phyloP scores from a whole-genome alignment of 2,888 invertebrate species.

The Allacma fusca region DNA sequence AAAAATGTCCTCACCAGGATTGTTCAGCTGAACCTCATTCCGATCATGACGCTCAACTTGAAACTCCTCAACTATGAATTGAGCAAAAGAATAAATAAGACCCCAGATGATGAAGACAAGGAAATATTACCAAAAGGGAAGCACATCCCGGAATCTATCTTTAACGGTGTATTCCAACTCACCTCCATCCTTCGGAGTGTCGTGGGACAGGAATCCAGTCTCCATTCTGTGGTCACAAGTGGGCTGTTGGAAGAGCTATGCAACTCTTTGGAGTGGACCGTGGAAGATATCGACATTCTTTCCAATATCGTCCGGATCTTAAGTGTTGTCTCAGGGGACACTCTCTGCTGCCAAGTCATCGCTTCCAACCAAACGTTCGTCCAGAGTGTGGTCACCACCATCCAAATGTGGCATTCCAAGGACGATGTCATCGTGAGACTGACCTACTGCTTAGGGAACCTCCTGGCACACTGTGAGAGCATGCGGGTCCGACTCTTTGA shows the following conservation, averaged over 20 bases:
- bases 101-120: neutral
- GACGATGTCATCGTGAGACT: constrained; percentile 59
- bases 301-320: constrained; percentile 60
- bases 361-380: constrained; percentile 49
- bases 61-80: constrained; percentile 55
- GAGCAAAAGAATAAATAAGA: neutral
- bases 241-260: constrained; percentile 58
- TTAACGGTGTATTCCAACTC: constrained; percentile 59
- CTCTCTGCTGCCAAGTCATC: constrained; percentile 53
- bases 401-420: constrained; percentile 57
- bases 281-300: constrained; percentile 59
- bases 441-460: constrained; percentile 59
- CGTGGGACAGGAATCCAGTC: constrained; percentile 56
- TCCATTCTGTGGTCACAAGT: constrained; percentile 52
- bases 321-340: constrained; percentile 42
- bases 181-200: constrained; percentile 60
- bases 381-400: constrained; percentile 51
- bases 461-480: constrained; percentile 56
- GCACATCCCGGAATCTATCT: constrained; percentile 51
- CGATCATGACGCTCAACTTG: constrained; percentile 57
- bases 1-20: constrained; percentile 50
- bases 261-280: constrained; percentile 56
- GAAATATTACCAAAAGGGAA: constrained; percentile 19
- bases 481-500: constrained; percentile 52
- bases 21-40: constrained; percentile 54